phyloP scores from a whole-genome alignment of 2,888 invertebrate species.

The Synanthedon formicaeformis region DNA sequence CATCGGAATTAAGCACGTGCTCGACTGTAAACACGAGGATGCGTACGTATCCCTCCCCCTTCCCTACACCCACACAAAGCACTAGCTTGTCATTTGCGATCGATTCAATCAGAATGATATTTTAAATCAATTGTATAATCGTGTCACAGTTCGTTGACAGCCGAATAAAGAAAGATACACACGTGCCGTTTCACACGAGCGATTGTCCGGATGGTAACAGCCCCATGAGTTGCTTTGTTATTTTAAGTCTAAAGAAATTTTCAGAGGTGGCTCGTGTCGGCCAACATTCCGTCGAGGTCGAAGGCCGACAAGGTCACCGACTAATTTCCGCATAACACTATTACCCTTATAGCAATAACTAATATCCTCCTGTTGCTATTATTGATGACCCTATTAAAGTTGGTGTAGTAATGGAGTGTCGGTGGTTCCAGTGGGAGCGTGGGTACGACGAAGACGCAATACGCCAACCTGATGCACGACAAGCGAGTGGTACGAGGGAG shows the following conservation, averaged over 20 bases:
- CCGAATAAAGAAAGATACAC: not conserved
- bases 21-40: conserved; percentile 8
- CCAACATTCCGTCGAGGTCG: not conserved
- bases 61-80: not conserved
- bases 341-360: too few species aligned
- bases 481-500: conserved; percentile 87
- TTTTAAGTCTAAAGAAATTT: too few species aligned
- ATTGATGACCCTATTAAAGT: too few species aligned
- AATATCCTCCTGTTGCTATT: too few species aligned
- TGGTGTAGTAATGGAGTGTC: too few species aligned
- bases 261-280: conserved; percentile 2
- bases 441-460: conserved; percentile 21
- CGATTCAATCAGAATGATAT: not conserved
- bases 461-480: conserved; percentile 88
- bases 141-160: not conserved
- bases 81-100: not conserved
- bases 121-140: not conserved
- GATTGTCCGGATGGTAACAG: too few species aligned
- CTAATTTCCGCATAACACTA: too few species aligned
- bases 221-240: too few species aligned
- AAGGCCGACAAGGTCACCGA: too few species aligned
- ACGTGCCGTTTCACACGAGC: not conserved
- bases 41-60: not conserved
- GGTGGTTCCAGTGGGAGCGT: conserved; percentile 37
- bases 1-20: conserved; percentile 28